phyloP scores from a whole-genome alignment of 2,888 invertebrate species.

The Parelbella ahira region DNA sequence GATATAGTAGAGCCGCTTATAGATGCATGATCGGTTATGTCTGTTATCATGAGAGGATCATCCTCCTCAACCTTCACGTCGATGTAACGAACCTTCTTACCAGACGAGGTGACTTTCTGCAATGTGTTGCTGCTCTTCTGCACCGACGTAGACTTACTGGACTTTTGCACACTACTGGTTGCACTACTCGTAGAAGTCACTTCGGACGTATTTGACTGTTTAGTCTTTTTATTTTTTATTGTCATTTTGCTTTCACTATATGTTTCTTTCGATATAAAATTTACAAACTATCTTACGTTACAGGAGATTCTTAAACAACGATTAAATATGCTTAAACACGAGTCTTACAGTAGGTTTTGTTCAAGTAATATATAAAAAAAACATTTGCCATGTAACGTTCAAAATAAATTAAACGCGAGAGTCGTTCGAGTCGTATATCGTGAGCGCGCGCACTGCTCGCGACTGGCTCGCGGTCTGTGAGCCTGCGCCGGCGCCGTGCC shows the following conservation, averaged over 20 bases:
- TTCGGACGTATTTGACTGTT: constrained; percentile 65
- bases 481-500: constrained; percentile 42
- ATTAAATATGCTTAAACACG: constrained; percentile 57
- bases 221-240: constrained; percentile 80
- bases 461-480: constrained; percentile 63
- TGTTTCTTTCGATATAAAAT: no score
- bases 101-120: constrained; percentile 68
- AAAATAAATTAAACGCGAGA: constrained; percentile 60
- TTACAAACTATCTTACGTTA: constrained; percentile 41
- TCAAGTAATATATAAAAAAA: constrained; percentile 59
- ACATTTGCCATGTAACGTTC: constrained; percentile 62
- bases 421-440: constrained; percentile 74
- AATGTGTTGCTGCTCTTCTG: constrained; percentile 64
- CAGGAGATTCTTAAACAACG: constrained; percentile 61
- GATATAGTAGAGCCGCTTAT: constrained; percentile 72
- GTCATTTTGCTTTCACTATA: constrained; percentile 70
- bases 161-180: constrained; percentile 72
- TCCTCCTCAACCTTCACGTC: constrained; percentile 78
- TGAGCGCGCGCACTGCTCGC: constrained; percentile 68
- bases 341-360: constrained; percentile 35
- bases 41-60: constrained; percentile 77
- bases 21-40: constrained; percentile 71
- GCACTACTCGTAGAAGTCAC: constrained; percentile 65
- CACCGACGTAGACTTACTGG: constrained; percentile 61
- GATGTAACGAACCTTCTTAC: constrained; percentile 75